Percentiles rank a stretch among this genome's conserved stretches.
Conservation (phyloP, 2,113 vertebrate species). For the Sterrhoptilus dennistouni region DNA sequence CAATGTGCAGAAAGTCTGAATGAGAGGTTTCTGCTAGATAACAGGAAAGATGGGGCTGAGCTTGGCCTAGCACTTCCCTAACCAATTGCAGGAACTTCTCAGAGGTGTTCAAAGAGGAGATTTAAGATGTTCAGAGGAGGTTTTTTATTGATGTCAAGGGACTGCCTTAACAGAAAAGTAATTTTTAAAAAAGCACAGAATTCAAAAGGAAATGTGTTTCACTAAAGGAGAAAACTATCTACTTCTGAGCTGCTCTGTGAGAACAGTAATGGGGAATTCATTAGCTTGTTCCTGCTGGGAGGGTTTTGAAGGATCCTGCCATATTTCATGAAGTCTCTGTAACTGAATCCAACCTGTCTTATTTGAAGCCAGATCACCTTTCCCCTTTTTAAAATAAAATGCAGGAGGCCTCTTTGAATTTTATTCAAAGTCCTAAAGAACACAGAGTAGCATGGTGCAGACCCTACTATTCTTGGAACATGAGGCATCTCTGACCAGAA, state of each 20-base stretch:
- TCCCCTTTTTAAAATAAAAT: neutral
- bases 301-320: neutral
- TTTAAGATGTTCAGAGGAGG: neutral
- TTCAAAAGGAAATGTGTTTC: neutral
- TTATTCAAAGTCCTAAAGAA: neutral
- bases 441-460: neutral
- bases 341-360: neutral
- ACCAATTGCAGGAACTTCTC: neutral
- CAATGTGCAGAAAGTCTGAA: neutral
- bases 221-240: neutral
- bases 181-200: neutral
- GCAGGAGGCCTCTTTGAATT: neutral
- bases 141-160: neutral
- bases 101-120: neutral
- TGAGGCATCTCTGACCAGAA: neutral
- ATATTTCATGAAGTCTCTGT: accelerated
- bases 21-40: slow-evolving; percentile 18
- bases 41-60: neutral
- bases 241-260: neutral
- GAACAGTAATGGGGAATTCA: neutral
- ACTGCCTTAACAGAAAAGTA: neutral
- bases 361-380: neutral
- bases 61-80: neutral
- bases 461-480: neutral
- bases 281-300: neutral